Evolutionary conservation across 2,888 invertebrate genomes (phyloP).

Genomic region (Macrophya annulata): DNA sequence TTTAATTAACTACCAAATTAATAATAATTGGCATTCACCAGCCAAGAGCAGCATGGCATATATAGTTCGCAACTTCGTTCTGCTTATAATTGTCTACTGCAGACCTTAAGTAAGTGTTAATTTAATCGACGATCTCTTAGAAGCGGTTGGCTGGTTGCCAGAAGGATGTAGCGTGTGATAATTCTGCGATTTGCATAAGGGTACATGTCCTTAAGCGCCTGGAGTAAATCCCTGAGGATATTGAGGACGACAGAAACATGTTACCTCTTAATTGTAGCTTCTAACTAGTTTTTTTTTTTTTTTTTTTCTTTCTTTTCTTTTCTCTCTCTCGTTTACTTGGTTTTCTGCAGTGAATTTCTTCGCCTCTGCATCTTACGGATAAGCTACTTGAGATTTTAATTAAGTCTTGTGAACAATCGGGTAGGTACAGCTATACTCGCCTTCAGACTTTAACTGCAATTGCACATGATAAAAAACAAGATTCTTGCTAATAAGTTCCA

Average conservation of each 20-base stretch:
- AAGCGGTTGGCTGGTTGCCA: constrained; percentile 64
- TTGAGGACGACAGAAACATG: constrained; percentile 9
- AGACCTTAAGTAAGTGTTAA: constrained; percentile 33
- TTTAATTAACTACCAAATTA: neutral
- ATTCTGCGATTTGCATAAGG: constrained; percentile 53
- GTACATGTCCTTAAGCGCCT: neutral
- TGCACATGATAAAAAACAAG: neutral
- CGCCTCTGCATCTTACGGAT: neutral
- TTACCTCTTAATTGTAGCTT: constrained; percentile 13
- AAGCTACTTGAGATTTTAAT: neutral
- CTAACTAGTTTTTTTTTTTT: neutral
- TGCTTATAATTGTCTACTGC: constrained; percentile 28
- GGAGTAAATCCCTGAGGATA: neutral
- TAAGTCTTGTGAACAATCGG: neutral
- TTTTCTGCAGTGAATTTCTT: neutral
- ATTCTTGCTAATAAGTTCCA: neutral
- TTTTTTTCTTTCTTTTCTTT: neutral
- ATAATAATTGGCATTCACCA: constrained; percentile 17
- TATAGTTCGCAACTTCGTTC: constrained; percentile 20
- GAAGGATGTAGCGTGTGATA: constrained; percentile 61
- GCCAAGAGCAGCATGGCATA: neutral
- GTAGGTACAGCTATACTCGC: too few species aligned
- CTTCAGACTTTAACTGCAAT: too few species aligned
- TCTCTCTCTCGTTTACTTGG: too few species aligned
- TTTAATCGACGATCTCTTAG: constrained; percentile 47